Evolutionary conservation across 2,888 invertebrate genomes (phyloP).

Genomic region (Drosophila antonietae): DNA sequence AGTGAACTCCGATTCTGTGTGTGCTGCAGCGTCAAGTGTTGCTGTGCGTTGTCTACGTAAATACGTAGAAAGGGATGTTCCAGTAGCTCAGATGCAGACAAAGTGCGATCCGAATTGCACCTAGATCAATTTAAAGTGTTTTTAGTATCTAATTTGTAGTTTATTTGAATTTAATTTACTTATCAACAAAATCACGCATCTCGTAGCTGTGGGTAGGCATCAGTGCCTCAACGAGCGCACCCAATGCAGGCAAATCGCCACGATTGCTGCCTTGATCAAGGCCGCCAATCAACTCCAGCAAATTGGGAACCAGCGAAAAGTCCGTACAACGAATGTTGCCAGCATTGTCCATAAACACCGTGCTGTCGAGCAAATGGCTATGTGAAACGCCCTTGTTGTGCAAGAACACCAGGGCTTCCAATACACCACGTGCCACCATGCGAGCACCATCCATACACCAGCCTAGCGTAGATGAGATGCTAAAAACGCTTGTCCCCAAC

Average conservation of each 20-base stretch:
- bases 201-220: constrained; percentile 82
- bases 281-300: constrained; percentile 82
- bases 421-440: constrained; percentile 88
- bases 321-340: constrained; percentile 85
- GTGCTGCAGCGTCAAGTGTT: constrained; percentile 43
- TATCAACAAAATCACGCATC: constrained; percentile 84
- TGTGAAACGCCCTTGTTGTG: constrained; percentile 94
- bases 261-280: constrained; percentile 72
- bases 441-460: constrained; percentile 85
- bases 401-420: constrained; percentile 91
- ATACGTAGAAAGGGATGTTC: constrained; percentile 90
- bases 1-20: constrained; percentile 55
- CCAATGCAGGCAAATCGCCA: constrained; percentile 84
- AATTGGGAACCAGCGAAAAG: constrained; percentile 82
- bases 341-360: constrained; percentile 89
- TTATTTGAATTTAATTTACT: constrained; percentile 57
- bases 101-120: constrained; percentile 85
- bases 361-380: constrained; percentile 91
- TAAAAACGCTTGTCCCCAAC: constrained; percentile 83
- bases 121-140: constrained; percentile 34
- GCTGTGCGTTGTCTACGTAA: constrained; percentile 65
- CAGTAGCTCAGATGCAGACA: constrained; percentile 91
- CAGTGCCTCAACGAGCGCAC: constrained; percentile 81
- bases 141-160: not conserved
- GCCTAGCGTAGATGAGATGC: constrained; percentile 82